A percentile compares a stretch with the other conserved stretches of the same genome.
These are phyloP conservation scores for Eulemur macaco DNA, from an alignment of 2,113 vertebrate species.

Conservation along the genomic window DNA sequence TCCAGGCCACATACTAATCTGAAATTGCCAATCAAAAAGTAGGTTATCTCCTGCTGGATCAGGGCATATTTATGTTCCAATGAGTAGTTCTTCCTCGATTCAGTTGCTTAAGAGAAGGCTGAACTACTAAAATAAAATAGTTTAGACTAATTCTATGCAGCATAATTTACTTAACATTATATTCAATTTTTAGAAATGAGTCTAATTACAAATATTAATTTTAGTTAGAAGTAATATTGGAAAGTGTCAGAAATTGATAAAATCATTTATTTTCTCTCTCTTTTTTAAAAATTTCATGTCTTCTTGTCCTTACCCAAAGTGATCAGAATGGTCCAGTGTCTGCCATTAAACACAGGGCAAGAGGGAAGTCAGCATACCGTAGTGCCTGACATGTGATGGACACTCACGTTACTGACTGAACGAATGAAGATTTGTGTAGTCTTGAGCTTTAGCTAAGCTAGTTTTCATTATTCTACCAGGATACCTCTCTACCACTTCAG, in stretches of 20 bases:
- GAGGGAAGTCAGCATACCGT: background rate
- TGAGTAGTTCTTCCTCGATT: constrained; percentile 25
- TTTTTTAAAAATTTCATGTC: background rate
- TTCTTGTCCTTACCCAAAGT: background rate
- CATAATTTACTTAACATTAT: constrained; percentile 29
- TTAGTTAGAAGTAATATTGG: constrained; percentile 27
- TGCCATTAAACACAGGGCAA: background rate
- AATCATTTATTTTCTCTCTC: background rate
- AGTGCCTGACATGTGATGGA: background rate
- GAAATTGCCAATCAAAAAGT: constrained; percentile 77
- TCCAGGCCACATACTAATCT: constrained; percentile 57
- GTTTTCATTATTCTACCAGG: background rate
- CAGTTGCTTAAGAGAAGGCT: constrained; percentile 45
- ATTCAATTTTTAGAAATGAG: constrained; percentile 18
- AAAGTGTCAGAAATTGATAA: constrained; percentile 35
- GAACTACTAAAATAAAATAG: constrained; percentile 37
- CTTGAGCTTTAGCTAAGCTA: background rate
- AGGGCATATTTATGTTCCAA: constrained; percentile 64
- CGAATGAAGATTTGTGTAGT: background rate
- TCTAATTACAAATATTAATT: constrained; percentile 41
- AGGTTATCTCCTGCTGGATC: constrained; percentile 83
- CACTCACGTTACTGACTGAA: background rate
- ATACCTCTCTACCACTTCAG: background rate
- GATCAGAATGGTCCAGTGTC: background rate
- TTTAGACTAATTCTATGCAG: background rate